A percentile compares a stretch with the other conserved stretches of the same genome.
Evolutionary conservation across 2,888 invertebrate species (phyloP).

Genomic region (Apodemia mormo): DNA sequence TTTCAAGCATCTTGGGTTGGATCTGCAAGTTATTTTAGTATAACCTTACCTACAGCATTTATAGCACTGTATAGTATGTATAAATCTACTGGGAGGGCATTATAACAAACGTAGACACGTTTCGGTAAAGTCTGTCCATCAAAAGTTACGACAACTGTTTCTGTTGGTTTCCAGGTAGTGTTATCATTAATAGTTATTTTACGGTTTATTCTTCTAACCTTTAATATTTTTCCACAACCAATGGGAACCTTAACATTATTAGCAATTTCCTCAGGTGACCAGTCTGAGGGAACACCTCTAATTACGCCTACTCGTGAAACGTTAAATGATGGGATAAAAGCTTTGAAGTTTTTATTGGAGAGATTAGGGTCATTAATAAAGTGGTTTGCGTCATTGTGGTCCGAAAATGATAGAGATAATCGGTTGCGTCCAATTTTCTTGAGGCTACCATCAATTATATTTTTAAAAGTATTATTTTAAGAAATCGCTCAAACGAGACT

Average conservation of each 20-base stretch:
- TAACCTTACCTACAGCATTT: too few species aligned
- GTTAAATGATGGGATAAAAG: constrained; percentile 20
- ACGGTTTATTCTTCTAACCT: too few species aligned
- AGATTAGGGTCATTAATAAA: background rate
- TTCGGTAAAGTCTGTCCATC: too few species aligned
- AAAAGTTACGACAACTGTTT: too few species aligned
- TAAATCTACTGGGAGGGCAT: too few species aligned
- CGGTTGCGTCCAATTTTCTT: constrained; percentile 17
- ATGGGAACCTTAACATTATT: constrained; percentile 6
- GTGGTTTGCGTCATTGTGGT: constrained; percentile 4
- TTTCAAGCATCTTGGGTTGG: too few species aligned
- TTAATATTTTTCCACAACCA: constrained; percentile 18
- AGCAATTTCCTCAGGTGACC: constrained; percentile 13
- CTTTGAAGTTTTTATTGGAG: background rate
- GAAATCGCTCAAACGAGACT: too few species aligned
- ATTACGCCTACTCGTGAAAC: constrained; percentile 12
- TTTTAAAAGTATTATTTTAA: constrained; percentile 2
- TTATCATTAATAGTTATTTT: too few species aligned
- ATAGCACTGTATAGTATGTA: too few species aligned
- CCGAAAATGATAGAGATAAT: constrained; percentile 18
- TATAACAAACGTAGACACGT: too few species aligned
- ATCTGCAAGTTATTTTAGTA: too few species aligned
- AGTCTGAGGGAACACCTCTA: constrained; percentile 20
- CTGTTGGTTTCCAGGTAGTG: too few species aligned
- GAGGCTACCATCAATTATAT: constrained; percentile 16